A percentile compares a stretch with the other conserved stretches of the same genome.
Evolutionary conservation across 2,888 invertebrate genomes (phyloP).

Genomic region (Eupeodes latifasciatus): DNA sequence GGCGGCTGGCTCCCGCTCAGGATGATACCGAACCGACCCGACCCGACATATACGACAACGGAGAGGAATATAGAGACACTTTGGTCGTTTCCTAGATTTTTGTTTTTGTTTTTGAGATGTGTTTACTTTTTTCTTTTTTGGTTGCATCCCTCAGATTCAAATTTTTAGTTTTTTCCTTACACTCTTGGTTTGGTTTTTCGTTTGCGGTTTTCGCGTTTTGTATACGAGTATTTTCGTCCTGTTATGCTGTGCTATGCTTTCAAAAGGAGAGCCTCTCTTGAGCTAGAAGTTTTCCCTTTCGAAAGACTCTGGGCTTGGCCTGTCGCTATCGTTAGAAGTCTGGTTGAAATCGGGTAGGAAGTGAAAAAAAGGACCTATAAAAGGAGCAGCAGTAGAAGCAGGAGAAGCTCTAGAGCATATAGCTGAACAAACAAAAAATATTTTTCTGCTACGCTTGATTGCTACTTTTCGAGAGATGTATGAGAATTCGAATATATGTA

Average conservation of each 20-base stretch:
- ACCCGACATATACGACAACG: too few relatives aligned
- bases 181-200: slow-evolving; percentile 59
- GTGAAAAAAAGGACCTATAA: slow-evolving; percentile 43
- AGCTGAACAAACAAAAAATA: slow-evolving; percentile 55
- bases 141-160: slow-evolving; percentile 52
- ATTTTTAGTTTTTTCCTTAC: slow-evolving; percentile 48
- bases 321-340: slow-evolving; percentile 7
- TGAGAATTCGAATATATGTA: not conserved
- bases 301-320: slow-evolving; percentile 57
- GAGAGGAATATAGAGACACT: slow-evolving; percentile 28
- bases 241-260: slow-evolving; percentile 34
- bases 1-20: not conserved
- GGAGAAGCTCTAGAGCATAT: not conserved
- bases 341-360: slow-evolving; percentile 40
- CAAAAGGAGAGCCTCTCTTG: slow-evolving; percentile 3
- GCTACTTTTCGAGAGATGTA: slow-evolving; percentile 46
- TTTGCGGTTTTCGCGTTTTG: slow-evolving; percentile 61
- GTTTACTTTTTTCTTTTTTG: slow-evolving; percentile 22
- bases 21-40: not conserved
- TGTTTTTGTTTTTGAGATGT: slow-evolving; percentile 1
- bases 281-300: slow-evolving; percentile 52
- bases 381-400: not conserved
- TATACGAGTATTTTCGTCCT: slow-evolving; percentile 24
- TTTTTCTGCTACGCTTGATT: slow-evolving; percentile 67
- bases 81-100: slow-evolving; percentile 51